Evolutionary conservation across 2,113 vertebrate species (phyloP).

Genomic region (Datnioides undecimradiatus): DNA sequence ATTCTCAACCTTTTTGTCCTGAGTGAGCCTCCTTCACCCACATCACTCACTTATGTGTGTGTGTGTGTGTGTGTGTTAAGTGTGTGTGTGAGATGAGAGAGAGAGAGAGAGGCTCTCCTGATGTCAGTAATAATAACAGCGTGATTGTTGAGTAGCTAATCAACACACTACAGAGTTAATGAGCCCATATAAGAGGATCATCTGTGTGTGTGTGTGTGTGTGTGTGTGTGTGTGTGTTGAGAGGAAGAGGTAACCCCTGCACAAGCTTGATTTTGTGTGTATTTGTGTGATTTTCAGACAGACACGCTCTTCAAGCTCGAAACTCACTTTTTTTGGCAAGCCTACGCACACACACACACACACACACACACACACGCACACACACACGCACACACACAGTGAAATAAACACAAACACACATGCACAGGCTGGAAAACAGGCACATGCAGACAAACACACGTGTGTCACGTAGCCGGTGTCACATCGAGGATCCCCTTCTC

Average conservation of each 20-base stretch:
- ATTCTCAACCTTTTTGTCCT: not conserved
- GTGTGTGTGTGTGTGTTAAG: too few relatives aligned
- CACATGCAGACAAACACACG: slow-evolving; percentile 17
- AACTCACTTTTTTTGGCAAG: slow-evolving; percentile 1
- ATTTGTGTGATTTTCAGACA: slow-evolving; percentile 3
- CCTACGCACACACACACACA: not conserved
- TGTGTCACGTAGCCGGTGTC: slow-evolving; percentile 75
- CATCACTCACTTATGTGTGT: slow-evolving; percentile 1
- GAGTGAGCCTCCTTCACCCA: slow-evolving; percentile 20
- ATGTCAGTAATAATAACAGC: slow-evolving; percentile 57
- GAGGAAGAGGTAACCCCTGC: slow-evolving; percentile 25
- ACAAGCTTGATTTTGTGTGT: slow-evolving; percentile 24
- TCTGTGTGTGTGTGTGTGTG: slow-evolving; percentile 34
- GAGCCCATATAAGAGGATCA: slow-evolving; percentile 36
- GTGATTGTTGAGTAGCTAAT: slow-evolving; percentile 70
- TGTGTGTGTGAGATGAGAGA: too few relatives aligned
- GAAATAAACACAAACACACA: not conserved
- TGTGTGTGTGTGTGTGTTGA: slow-evolving; percentile 1
- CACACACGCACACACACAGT: not conserved
- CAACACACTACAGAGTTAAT: slow-evolving; percentile 61
- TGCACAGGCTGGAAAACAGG: not conserved
- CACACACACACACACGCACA: not conserved
- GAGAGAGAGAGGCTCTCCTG: slow-evolving; percentile 19
- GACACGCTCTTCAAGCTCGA: not conserved
- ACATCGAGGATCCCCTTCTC: slow-evolving; percentile 58